Evolutionary conservation across 1,140 invertebrate genomes (phyloP).

Genomic region (Drosophila prosaltans): DNA sequence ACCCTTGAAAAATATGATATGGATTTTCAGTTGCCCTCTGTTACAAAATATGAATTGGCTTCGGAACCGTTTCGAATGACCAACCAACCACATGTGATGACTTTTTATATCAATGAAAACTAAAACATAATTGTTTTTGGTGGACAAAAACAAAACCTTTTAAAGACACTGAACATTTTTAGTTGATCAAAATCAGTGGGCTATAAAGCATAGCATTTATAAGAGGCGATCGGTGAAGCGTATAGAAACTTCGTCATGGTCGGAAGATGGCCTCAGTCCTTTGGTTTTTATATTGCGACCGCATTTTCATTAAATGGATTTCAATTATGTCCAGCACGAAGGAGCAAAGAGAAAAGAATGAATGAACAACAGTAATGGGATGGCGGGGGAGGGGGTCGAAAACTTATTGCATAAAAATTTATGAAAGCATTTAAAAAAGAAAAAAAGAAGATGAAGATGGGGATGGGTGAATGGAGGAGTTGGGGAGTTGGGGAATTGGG

Average conservation of each 20-base stretch:
- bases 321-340: conserved; percentile 71
- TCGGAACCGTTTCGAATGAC: no score
- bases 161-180: no score
- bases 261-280: background rate
- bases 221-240: background rate
- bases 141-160: background rate
- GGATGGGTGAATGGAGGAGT: background rate
- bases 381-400: conserved; percentile 5
- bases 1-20: no score
- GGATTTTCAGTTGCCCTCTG: no score
- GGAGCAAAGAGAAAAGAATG: conserved; percentile 18
- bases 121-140: background rate
- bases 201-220: background rate
- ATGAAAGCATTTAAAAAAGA: conserved; percentile 65
- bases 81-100: no score
- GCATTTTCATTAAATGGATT: conserved; percentile 80
- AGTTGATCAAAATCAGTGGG: no score
- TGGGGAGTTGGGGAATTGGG: background rate
- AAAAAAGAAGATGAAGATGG: background rate
- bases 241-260: background rate
- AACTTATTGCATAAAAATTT: conserved; percentile 71
- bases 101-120: no score
- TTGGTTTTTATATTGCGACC: conserved; percentile 60
- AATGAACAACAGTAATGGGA: conserved; percentile 7
- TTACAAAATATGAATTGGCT: no score